Evolutionary conservation across 2,113 vertebrate genomes (phyloP), one percentile per base, ranked within the genome.

Genomic region (Scomber scombrus): DNA sequence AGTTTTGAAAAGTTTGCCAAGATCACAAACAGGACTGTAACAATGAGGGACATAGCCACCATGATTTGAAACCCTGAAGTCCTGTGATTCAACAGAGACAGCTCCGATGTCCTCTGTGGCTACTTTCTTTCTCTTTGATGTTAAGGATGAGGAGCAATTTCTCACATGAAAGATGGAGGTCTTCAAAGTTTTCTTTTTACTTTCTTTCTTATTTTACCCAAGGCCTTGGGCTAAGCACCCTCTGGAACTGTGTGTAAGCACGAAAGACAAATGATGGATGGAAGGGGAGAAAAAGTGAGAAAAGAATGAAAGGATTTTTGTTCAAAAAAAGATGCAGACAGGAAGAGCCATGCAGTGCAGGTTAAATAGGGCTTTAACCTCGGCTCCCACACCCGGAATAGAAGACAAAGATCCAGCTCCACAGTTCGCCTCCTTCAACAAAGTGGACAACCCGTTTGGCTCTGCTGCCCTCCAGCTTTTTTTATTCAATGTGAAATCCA

Each of bases 101-200:
- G 71, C 81, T 49, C 61, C 50, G 16, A 23, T 47, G 82, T 91
- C 90, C 79, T 92, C 87, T 80, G 80, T 78, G 69, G 77, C 68
- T 75, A 69, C 80, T 71, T 77, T 45, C 45, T 55, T 58, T 85
- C 57, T 55, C 85, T 95, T 93, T 95, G 91, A 94, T 91, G 91
- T 93, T 11, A 9, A n/a, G 77, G 78, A 90, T 86, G 91, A 95
- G 93, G 94, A 95, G 95, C 93, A 92, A 85, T 87, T 92, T 93
- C 88, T 75, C 45, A 88, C 72, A 84, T 93, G 87, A 92, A 95
- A 94, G 89, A 94, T 93, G 79, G 67, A 81, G 68, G 89, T 91
- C 91, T 93, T 92, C 88, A 93, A 61, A 93, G 81, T 93, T 81
- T 84, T 47, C 51, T 50, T 43, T 78, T 63, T 66, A 62, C 21